A percentile compares a stretch with the other conserved stretches of the same genome.
These are phyloP conservation scores for Amphipyra tragopoginis DNA, from an alignment of 2,888 invertebrate species.

Conservation along the genomic window DNA sequence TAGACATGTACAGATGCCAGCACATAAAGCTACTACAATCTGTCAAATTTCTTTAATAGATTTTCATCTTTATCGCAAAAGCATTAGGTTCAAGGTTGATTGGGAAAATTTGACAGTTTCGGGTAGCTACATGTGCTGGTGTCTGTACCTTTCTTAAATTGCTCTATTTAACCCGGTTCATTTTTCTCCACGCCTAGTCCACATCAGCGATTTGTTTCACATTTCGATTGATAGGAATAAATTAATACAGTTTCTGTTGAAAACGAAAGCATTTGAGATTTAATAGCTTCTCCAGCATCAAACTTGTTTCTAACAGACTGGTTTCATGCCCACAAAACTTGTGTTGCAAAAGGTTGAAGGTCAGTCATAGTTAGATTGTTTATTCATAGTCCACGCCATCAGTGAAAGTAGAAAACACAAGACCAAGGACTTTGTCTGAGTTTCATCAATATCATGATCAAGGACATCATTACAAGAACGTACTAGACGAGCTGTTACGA, in stretches of 20 bases:
- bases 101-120: too few species aligned
- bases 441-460: constrained; percentile 35
- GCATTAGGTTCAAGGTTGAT: too few species aligned
- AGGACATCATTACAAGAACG: too few species aligned
- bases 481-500: too few species aligned
- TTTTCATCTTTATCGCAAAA: too few species aligned
- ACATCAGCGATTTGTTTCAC: background rate
- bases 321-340: constrained; percentile 35
- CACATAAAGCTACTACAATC: too few species aligned
- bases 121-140: too few species aligned
- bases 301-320: constrained; percentile 32
- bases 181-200: too few species aligned
- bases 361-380: constrained; percentile 37
- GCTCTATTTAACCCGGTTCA: too few species aligned
- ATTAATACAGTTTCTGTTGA: constrained; percentile 4
- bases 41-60: too few species aligned
- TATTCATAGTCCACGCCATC: constrained; percentile 27
- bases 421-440: constrained; percentile 43
- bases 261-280: constrained; percentile 42
- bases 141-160: too few species aligned
- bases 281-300: constrained; percentile 21
- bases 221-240: background rate
- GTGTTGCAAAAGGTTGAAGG: constrained; percentile 33
- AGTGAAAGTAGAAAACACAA: constrained; percentile 52
- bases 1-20: too few species aligned